phyloP scores from a whole-genome alignment of 1,140 invertebrate genomes.

The Ladona fulva region DNA sequence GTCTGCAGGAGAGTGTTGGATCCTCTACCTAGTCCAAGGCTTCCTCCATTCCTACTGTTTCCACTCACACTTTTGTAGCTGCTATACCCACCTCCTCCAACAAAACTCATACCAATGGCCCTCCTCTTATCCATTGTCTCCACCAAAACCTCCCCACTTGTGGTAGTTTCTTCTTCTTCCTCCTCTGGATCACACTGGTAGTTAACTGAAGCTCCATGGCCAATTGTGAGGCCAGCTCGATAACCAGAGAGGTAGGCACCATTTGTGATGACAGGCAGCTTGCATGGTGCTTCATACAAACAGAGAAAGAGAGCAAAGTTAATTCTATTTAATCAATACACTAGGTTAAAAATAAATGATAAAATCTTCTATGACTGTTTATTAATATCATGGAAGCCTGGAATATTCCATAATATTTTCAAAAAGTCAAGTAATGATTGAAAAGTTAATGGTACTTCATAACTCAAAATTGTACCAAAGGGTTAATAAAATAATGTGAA shows the following conservation, averaged over 20 bases:
- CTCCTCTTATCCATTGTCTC: neutral
- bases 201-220: slow-evolving; percentile 59
- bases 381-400: too few relatives aligned
- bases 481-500: too few relatives aligned
- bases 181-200: slow-evolving; percentile 43
- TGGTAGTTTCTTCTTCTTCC: neutral
- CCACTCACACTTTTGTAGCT: neutral
- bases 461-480: too few relatives aligned
- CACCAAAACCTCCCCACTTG: neutral
- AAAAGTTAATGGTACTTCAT: too few relatives aligned
- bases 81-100: neutral
- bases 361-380: too few relatives aligned
- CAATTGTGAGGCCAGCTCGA: slow-evolving; percentile 63
- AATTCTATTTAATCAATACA: neutral
- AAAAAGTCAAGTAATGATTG: too few relatives aligned
- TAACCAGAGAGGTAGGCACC: slow-evolving; percentile 68
- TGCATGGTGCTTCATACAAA: slow-evolving; percentile 52
- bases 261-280: slow-evolving; percentile 57
- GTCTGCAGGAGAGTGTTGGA: neutral
- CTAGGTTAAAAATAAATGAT: too few relatives aligned
- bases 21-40: neutral
- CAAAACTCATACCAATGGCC: neutral
- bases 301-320: neutral
- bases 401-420: too few relatives aligned
- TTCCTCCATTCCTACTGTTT: neutral